Base-by-base conservation (phyloP, 64 coral and sea anemone genomes). In the Actinia tenebrosa region DNA sequence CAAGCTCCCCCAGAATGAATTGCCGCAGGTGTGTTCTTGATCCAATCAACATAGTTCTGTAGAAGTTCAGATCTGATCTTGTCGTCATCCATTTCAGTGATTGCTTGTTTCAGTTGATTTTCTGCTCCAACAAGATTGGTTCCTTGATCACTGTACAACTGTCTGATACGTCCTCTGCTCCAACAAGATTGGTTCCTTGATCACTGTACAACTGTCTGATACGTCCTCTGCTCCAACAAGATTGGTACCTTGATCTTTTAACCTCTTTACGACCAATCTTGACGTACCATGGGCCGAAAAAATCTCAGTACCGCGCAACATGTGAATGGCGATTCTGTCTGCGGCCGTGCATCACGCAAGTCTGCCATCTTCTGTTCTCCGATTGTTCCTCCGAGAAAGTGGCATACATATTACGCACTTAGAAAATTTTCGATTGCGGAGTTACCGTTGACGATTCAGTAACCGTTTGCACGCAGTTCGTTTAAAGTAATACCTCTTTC, bases 81-180 rank as follows among this genome's bases (percentile, higher is more conserved):
- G 19, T 88, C 45, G 16, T 64, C 19, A 50, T 92, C 64, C 18
- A 88, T n/a, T 64, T 87, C 85, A 18, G 45, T 16, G 5, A 72
- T 47, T 50, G 86, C 86, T 58, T 45, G 13, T 9, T 88, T 53
- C 23, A 88, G 44, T n/a, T 92, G 60, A 10, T 60, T 60, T 42
- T 92, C 87, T 7, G 61, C 86, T 92, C 63, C 91, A 16, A 84
- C 79, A 22, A 88, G 72, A 43, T 92, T 92, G 7, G 86, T 92
- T n/a, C 86, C 91, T 44, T 53, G 30, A 53, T 92, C 86, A 71
- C 86, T 83, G 10, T 64, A 71, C 16, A 92, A 27, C 10, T 87
- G 20, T 37, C 7, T 46, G 43, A 86, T 50, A 27, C n/a, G 90
- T 20, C 90, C 86, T 16, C 80, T 78, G 47, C 19, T 53, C 7